Conservation (phyloP, 2,888 invertebrate genomes). For the Fragum sueziense region DNA sequence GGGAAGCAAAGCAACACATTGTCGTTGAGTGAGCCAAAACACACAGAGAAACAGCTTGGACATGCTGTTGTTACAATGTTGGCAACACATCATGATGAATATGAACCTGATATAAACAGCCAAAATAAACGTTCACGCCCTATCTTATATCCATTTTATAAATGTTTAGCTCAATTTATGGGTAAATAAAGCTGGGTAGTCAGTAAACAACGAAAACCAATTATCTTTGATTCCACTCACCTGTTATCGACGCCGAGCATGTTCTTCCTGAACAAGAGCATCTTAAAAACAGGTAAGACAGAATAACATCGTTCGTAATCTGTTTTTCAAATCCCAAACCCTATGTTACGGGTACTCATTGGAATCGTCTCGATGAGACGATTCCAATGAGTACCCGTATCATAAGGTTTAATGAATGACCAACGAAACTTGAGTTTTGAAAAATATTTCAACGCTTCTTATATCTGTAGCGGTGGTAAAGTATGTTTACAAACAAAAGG, state of each 20-base stretch:
- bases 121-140: background rate
- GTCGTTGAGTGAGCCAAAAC: no score
- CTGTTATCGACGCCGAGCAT: background rate
- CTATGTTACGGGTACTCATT: no score
- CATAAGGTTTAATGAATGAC: background rate
- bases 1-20: no score
- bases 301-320: background rate
- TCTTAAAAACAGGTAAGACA: background rate
- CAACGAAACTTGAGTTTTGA: no score
- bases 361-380: no score
- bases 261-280: background rate
- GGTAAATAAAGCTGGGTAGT: constrained; percentile 8
- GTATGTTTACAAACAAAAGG: constrained; percentile 22
- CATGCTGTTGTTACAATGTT: no score
- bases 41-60: no score
- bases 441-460: no score
- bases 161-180: constrained; percentile 19
- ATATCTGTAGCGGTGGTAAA: no score
- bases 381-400: no score
- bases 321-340: background rate
- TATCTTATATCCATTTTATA: background rate
- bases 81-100: background rate
- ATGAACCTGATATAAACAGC: background rate
- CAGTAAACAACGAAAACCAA: constrained; percentile 22
- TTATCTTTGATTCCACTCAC: constrained; percentile 15